Evolutionary conservation across 2,797 vertebrate species (phyloP).

Genomic region (Anableps anableps): DNA sequence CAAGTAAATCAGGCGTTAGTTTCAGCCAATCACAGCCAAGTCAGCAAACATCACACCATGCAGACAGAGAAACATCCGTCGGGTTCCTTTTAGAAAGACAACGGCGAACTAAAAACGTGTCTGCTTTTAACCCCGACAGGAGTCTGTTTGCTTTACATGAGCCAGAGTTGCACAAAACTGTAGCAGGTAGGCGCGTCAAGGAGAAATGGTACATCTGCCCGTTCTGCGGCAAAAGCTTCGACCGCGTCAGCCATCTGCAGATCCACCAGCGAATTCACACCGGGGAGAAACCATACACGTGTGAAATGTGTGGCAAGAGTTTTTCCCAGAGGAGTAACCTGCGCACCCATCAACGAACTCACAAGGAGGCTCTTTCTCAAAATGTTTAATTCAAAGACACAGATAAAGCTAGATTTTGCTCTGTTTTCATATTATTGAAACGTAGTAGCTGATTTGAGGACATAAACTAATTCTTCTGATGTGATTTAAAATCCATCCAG

Average conservation of each 20-base stretch:
- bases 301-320: conserved; percentile 74
- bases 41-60: conserved; percentile 37
- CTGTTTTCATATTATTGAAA: conserved; percentile 33
- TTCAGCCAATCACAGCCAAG: conserved; percentile 48
- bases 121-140: conserved; percentile 39
- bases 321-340: conserved; percentile 87
- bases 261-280: conserved; percentile 85
- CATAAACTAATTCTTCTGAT: conserved; percentile 9
- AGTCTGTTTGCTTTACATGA: conserved; percentile 58
- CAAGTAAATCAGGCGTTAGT: conserved; percentile 46
- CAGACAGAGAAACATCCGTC: conserved; percentile 54
- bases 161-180: conserved; percentile 48
- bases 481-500: conserved; percentile 3
- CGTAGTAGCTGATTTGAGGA: conserved; percentile 39
- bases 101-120: conserved; percentile 36
- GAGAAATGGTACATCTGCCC: conserved; percentile 84
- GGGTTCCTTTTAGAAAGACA: conserved; percentile 58
- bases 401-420: conserved; percentile 6
- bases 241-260: conserved; percentile 83
- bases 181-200: conserved; percentile 47
- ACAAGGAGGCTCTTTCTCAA: conserved; percentile 65
- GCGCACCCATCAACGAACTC: conserved; percentile 82
- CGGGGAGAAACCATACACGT: conserved; percentile 83
- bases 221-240: conserved; percentile 84
- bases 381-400: conserved; percentile 36